Evolutionary conservation across 1,140 invertebrate species (phyloP).

Genomic region (Dendroctonus ponderosae): DNA sequence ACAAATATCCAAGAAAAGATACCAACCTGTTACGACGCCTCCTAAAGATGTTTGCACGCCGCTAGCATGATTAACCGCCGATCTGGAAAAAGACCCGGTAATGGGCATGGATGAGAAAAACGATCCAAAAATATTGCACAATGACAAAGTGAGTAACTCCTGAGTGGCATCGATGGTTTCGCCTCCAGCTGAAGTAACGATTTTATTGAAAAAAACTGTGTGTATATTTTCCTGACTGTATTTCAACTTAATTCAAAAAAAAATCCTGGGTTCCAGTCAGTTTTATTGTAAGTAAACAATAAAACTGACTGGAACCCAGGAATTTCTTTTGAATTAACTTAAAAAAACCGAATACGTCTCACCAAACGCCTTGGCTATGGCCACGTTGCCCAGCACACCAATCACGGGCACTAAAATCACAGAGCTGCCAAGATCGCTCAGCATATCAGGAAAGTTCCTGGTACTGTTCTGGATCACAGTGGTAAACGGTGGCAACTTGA

Average conservation of each 20-base stretch:
- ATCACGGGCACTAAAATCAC: slow-evolving; percentile 79
- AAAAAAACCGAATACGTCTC: slow-evolving; percentile 39
- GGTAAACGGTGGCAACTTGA: slow-evolving; percentile 61
- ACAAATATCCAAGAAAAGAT: neutral
- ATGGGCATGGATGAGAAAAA: slow-evolving; percentile 91
- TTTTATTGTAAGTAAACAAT: no score
- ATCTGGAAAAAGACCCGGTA: slow-evolving; percentile 87
- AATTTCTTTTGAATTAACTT: no score
- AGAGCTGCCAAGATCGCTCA: slow-evolving; percentile 68
- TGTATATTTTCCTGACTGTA: neutral
- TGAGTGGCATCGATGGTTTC: slow-evolving; percentile 78
- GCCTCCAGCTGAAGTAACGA: slow-evolving; percentile 61
- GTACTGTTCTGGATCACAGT: slow-evolving; percentile 58
- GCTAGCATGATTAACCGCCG: slow-evolving; percentile 91
- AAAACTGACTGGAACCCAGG: no score
- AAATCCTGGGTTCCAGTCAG: no score
- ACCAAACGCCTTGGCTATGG: slow-evolving; percentile 84
- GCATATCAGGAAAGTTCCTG: slow-evolving; percentile 49
- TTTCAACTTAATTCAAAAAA: no score
- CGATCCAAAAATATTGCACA: slow-evolving; percentile 85
- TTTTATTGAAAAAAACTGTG: neutral
- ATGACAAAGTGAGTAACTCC: slow-evolving; percentile 79
- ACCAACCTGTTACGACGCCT: slow-evolving; percentile 78
- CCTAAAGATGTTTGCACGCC: slow-evolving; percentile 87
- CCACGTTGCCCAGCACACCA: slow-evolving; percentile 78